Conservation (phyloP, 2,797 vertebrate genomes). For the Micrastur ruficollis region DNA sequence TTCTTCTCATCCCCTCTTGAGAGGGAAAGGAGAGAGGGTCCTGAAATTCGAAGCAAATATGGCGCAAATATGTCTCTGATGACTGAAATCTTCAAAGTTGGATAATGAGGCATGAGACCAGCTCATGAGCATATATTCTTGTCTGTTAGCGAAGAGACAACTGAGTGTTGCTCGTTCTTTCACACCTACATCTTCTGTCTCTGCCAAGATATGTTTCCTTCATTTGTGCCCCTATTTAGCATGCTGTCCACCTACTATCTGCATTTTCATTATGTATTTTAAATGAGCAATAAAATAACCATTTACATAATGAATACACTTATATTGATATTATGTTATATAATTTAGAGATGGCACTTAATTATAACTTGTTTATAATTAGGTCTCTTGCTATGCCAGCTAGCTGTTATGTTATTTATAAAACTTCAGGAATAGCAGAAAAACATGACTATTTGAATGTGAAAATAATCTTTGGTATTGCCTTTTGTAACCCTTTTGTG, state of each 20-base stretch:
- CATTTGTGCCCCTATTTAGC: conserved; percentile 32
- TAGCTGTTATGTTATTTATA: conserved; percentile 23
- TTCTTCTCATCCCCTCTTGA: neutral
- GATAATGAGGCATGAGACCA: neutral
- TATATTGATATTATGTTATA: conserved; percentile 32
- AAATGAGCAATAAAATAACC: conserved; percentile 55
- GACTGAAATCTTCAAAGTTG: neutral
- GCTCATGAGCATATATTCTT: neutral
- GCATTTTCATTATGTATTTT: conserved; percentile 46
- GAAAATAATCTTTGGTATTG: neutral
- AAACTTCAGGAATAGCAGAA: neutral
- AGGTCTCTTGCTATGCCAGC: conserved; percentile 2
- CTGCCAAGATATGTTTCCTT: conserved; percentile 28
- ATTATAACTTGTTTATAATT: conserved; percentile 60
- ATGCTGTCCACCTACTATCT: conserved; percentile 59
- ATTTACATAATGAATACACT: conserved; percentile 44
- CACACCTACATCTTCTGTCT: conserved; percentile 39
- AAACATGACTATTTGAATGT: neutral
- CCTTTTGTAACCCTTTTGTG: neutral
- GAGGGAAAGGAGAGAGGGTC: neutral
- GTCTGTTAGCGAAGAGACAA: neutral
- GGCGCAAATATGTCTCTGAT: neutral
- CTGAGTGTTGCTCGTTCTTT: conserved; percentile 35
- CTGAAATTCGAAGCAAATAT: neutral
- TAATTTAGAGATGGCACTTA: conserved; percentile 50